Conservation (phyloP, 1,140 invertebrate genomes). For the Portunus trituberculatus region DNA sequence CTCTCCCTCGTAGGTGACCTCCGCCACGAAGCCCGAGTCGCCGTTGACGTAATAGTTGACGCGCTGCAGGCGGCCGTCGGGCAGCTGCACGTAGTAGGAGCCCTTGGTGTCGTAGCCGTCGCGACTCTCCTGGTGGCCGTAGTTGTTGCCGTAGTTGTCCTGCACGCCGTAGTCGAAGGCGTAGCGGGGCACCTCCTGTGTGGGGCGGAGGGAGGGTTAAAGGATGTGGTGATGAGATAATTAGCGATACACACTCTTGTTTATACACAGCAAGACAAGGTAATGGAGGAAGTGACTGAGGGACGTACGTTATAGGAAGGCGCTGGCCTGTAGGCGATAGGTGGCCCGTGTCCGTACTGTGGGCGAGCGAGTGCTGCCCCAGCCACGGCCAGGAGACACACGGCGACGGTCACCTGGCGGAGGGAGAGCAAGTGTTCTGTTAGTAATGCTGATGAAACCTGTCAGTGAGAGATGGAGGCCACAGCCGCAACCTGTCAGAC, state of each 20-base stretch:
- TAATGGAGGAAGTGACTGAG: not conserved
- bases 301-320: not conserved
- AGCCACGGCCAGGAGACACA: not conserved
- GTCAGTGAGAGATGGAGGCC: too few species aligned
- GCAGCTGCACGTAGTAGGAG: constrained; percentile 7
- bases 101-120: constrained; percentile 8
- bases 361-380: not conserved
- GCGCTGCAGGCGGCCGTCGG: not conserved
- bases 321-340: not conserved
- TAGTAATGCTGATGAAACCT: too few species aligned
- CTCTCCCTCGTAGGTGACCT: not conserved
- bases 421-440: not conserved
- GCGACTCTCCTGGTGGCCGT: not conserved
- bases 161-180: not conserved
- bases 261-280: not conserved
- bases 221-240: not conserved
- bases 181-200: not conserved
- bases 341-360: not conserved
- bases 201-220: not conserved
- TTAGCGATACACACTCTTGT: not conserved
- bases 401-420: not conserved
- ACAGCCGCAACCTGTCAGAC: too few species aligned
- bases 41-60: not conserved
- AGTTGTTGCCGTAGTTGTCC: not conserved
- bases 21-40: not conserved